Conservation (phyloP, 2,797 vertebrate genomes). For the Ceryle rudis region DNA sequence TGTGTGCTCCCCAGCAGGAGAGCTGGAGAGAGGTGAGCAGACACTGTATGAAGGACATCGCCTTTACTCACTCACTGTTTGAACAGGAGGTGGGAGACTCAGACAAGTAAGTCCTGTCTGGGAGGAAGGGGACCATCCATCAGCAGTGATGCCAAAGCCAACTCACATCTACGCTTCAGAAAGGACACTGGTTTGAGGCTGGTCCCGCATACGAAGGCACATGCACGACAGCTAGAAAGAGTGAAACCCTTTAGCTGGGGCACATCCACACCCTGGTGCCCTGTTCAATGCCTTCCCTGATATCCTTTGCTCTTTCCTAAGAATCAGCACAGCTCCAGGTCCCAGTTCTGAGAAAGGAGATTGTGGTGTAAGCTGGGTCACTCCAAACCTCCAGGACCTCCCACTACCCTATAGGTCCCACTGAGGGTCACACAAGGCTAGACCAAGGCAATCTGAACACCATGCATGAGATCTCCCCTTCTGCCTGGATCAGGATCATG, state of each 20-base stretch:
- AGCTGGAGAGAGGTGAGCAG: not conserved
- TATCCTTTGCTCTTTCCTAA: not conserved
- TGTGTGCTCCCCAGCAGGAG: not conserved
- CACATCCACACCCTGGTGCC: not conserved
- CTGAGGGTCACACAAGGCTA: no score
- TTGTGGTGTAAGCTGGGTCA: not conserved
- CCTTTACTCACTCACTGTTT: no score
- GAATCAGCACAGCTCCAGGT: not conserved
- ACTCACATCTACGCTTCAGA: not conserved
- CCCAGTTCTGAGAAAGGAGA: not conserved
- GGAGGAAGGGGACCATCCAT: not conserved
- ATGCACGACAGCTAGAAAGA: not conserved
- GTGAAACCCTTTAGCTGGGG: not conserved
- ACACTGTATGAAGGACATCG: accelerated
- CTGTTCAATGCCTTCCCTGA: not conserved
- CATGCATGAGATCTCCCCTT: not conserved
- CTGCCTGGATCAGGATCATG: not conserved
- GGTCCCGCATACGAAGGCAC: not conserved
- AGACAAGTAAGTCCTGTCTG: not conserved
- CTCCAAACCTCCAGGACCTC: not conserved
- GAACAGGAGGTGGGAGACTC: not conserved
- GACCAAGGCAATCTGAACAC: not conserved
- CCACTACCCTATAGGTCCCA: not conserved
- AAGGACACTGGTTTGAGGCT: no score
- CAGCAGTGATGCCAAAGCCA: not conserved